phyloP scores from a whole-genome alignment of 2,113 vertebrate species.

The Pachycephala philippinensis region DNA sequence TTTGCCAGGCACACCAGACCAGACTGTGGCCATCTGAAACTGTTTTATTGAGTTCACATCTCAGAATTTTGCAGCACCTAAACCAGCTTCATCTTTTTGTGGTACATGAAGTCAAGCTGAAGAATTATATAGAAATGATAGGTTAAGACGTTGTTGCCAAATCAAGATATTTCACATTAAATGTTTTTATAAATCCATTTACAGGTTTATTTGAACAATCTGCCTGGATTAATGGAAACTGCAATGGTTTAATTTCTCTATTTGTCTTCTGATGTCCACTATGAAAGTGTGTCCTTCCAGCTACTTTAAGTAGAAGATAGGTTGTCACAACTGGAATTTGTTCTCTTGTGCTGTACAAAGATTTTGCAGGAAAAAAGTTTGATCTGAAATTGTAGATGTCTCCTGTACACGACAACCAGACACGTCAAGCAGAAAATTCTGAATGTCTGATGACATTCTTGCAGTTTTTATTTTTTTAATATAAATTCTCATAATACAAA shows the following conservation, averaged over 20 bases:
- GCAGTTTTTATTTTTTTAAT: neutral
- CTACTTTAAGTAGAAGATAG: neutral
- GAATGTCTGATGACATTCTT: neutral
- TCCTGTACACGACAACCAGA: neutral
- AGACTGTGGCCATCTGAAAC: neutral
- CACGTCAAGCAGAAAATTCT: neutral
- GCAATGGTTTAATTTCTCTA: neutral
- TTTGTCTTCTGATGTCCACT: neutral
- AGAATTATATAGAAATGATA: neutral
- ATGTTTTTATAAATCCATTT: neutral
- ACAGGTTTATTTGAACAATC: neutral
- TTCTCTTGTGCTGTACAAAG: neutral
- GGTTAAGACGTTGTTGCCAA: neutral
- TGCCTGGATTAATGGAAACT: neutral
- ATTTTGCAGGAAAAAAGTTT: neutral
- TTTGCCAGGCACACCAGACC: neutral
- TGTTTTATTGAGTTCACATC: neutral
- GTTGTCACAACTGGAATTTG: neutral
- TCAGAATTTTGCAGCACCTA: neutral
- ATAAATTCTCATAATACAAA: neutral
- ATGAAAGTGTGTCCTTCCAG: neutral
- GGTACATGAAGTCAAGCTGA: neutral
- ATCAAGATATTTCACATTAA: neutral
- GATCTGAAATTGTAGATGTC: neutral
- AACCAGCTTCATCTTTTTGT: rapidly evolving